Evolutionary conservation across 1,140 invertebrate genomes (phyloP), one percentile per base, ranked within the genome.

Genomic region (Tachypleus tridentatus): DNA sequence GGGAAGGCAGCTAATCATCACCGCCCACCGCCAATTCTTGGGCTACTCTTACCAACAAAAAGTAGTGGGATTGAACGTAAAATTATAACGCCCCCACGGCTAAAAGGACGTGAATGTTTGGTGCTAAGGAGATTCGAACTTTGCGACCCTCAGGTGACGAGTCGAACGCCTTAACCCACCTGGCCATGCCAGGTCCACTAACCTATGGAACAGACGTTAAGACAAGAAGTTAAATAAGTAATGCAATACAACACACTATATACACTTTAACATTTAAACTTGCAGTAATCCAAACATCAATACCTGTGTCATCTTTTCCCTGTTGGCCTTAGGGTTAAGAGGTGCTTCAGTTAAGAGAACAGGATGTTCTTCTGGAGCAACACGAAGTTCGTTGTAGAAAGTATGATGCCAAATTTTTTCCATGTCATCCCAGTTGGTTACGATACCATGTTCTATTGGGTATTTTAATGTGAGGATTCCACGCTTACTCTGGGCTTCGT

Each of bases 381-480:
- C 91, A 80, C 92, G 86, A 67, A 97, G 82, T 78, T 94, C 91
- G 77, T 93, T 94, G 83, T 93, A 94, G 82, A 93, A 95, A 70
- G 89, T 91, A 79, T 94, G 89, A 79, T 94, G 91, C 92, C 91
- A 96, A 79, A 97, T 89, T 77, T 95, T 95, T 81, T 96, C 92
- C 93, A 97, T 96, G 78, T 95, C 92, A 75, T 95, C 92, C 91
- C 92, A 96, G 85, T 95, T 94, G 77, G 91, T 94, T 75, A 95
- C 88, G 94, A 29, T 29, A 29, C 29, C 29, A 29, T 29, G 29
- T 29, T 29, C 90, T 80, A 94, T 91, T 69, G 92, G 93, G 81
- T 93, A 94, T 78, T 91, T 91, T 70, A 96, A 79, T 67, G 88
- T 93, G 71, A 93, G 85, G 80, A 93, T 93, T 82, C 88, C 87